phyloP scores from a whole-genome alignment of 30 jellyfish, hydroid and myxozoan genomes.

The Cassiopea andromeda region DNA sequence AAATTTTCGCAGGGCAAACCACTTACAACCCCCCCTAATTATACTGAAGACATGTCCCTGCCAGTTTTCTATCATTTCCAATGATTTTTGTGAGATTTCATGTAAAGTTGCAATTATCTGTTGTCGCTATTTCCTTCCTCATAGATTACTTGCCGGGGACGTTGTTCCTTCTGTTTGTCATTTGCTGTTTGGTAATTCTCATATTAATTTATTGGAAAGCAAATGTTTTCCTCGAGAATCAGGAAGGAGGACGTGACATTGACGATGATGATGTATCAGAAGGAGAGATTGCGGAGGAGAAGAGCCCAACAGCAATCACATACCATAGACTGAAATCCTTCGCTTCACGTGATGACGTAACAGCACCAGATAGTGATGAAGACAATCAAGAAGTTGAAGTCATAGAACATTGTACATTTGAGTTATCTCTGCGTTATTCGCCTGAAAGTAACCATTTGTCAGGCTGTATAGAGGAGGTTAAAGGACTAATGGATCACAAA shows the following conservation, averaged over 20 bases:
- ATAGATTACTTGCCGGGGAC: conserved; percentile 72
- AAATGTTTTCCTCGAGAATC: conserved; percentile 8
- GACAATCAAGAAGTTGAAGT: conserved; percentile 11
- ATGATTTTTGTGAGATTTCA: no score
- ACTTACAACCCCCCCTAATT: no score
- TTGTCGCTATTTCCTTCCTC: not conserved
- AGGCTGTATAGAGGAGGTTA: conserved; percentile 15
- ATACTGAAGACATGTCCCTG: no score
- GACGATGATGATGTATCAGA: not conserved
- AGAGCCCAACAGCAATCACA: not conserved
- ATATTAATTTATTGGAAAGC: conserved; percentile 56
- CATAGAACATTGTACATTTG: conserved; percentile 26
- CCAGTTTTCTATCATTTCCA: no score
- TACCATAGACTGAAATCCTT: conserved; percentile 10
- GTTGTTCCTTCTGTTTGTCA: conserved; percentile 30
- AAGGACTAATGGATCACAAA: conserved; percentile 6
- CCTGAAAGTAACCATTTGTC: conserved; percentile 6
- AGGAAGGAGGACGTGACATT: not conserved
- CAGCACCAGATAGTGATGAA: not conserved
- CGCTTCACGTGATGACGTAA: not conserved
- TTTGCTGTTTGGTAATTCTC: conserved; percentile 27
- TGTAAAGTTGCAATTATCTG: no score
- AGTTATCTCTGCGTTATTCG: not conserved
- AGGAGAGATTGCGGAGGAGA: not conserved
- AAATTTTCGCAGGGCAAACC: no score